Base-by-base conservation (phyloP, 2,888 invertebrate genomes). In the Standfussiana lucernea region DNA sequence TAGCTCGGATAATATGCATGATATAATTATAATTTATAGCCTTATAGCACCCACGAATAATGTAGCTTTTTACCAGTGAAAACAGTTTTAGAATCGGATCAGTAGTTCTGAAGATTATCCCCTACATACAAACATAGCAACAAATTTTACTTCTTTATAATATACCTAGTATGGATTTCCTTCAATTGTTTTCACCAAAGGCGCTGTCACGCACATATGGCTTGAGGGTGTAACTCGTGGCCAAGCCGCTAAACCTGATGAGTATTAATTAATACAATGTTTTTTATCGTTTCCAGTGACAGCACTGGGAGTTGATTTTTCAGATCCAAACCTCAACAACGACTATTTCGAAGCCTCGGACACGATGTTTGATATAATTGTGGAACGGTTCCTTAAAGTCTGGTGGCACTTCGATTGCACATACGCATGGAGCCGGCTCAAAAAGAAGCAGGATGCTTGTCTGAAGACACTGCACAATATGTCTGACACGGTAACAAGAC, bases 291-390 rank as follows among this genome's bases (percentile, higher is more conserved):
- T 88, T 89, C 6, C 87, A 95, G 95, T 94, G 76, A 95, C 95
- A 32, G 94, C 94, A 0, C 76, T 95, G 24, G 95, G 95, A 10
- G 93, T 95, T 5, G 93, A 94, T 72, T 93, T 94, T 79, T 91
- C 91, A 2, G 94, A 94, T 75, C 91, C 90, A 0, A 88, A 93
- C 1, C 84, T 94, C 0, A 94, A 93, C 84, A 92, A 88, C 62
- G 89, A 93, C 61, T 95, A 95, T 77, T 92, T 94, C 56, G 90
- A 92, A 15, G 95, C 95, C 0, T 89, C 93, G 0, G 94, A 94
- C 50, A 86, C 90, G 70, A 92, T 94, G 70, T 91, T 94, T 59
- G 91, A 92, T 76, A 91, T 92, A 0, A 78, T 94, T n/a, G 92
- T 93, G 72, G 93, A 93, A 47, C 88, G 95, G 10, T 94, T 95